Evolutionary conservation across 2,888 invertebrate genomes (phyloP).

Genomic region (Eilema caniola): DNA sequence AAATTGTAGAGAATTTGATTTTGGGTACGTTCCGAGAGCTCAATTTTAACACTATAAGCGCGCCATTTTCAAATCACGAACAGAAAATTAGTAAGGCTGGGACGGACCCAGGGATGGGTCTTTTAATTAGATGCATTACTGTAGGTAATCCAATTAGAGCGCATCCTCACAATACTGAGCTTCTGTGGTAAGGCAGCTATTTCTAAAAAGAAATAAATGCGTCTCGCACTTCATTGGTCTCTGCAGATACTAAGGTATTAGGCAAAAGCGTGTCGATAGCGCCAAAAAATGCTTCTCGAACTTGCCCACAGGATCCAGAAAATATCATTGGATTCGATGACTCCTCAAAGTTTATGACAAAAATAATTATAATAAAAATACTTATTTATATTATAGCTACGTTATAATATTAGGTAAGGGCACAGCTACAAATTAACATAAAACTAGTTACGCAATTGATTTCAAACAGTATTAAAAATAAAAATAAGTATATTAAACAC

Average conservation of each 20-base stretch:
- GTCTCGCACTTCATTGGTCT: too few species aligned
- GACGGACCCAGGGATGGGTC: too few species aligned
- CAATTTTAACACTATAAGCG: neutral
- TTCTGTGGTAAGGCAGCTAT: neutral
- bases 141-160: too few species aligned
- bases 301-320: neutral
- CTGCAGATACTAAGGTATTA: neutral
- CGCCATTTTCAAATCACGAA: neutral
- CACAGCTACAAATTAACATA: neutral
- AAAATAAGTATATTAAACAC: constrained; percentile 14
- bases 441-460: constrained; percentile 8
- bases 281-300: neutral
- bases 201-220: neutral
- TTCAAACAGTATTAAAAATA: neutral
- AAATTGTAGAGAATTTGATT: too few species aligned
- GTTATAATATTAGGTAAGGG: neutral
- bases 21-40: neutral
- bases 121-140: too few species aligned
- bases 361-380: neutral
- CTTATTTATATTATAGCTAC: neutral
- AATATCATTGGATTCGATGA: neutral
- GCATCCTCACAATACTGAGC: too few species aligned
- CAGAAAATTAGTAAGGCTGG: neutral
- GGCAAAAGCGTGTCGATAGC: neutral
- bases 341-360: neutral